Percentiles rank a stretch among this genome's conserved stretches.
phyloP scores from a whole-genome alignment of 2,113 vertebrate species.

The Cisticola juncidis region DNA sequence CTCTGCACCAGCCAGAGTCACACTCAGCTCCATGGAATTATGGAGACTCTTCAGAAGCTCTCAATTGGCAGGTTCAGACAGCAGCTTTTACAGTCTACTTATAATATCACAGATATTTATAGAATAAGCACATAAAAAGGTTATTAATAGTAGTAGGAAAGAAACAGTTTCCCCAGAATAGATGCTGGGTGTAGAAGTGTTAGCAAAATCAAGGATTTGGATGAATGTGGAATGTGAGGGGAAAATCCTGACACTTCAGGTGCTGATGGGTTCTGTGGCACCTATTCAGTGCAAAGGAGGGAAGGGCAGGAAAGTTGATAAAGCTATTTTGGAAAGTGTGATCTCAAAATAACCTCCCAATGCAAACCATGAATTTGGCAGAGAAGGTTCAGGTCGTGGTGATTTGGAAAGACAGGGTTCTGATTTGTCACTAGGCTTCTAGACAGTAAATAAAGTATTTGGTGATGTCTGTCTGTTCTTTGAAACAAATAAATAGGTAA shows the following conservation, averaged over 20 bases:
- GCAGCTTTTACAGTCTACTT: background rate
- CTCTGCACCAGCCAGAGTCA: background rate
- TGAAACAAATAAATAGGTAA: background rate
- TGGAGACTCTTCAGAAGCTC: background rate
- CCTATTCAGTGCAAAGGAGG: background rate
- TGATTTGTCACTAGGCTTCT: background rate
- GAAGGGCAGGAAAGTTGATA: background rate
- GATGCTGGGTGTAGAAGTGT: background rate
- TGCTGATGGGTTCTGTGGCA: background rate
- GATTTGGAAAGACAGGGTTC: background rate
- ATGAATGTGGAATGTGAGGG: background rate
- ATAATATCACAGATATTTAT: background rate
- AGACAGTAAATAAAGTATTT: background rate
- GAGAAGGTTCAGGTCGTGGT: background rate
- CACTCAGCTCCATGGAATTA: background rate
- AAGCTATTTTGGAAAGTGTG: background rate
- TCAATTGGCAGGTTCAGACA: background rate
- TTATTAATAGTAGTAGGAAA: conserved; percentile 24
- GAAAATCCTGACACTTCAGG: background rate
- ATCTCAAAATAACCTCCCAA: background rate
- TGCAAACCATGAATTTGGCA: background rate
- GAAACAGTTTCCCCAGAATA: background rate
- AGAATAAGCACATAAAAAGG: background rate
- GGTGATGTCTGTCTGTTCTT: background rate
- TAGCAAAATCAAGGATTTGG: background rate